Conservation (phyloP, 2,113 vertebrate genomes). For the Casuarius casuarius region DNA sequence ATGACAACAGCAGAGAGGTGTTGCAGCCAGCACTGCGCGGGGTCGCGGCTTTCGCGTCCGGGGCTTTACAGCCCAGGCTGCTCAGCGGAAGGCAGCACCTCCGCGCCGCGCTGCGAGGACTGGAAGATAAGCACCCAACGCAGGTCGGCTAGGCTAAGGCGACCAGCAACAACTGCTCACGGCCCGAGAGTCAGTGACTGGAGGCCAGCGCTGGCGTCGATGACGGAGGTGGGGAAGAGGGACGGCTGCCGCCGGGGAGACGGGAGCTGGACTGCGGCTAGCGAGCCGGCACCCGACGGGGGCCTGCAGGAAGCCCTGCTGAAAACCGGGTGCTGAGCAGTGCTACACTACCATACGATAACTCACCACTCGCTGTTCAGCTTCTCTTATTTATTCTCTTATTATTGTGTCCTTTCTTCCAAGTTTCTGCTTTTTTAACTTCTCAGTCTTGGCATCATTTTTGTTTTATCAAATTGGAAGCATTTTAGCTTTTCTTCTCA, state of each 20-base stretch:
- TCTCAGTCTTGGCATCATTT: neutral
- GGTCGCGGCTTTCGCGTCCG: neutral
- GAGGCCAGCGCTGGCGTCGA: neutral
- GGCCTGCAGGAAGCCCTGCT: neutral
- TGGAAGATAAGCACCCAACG: neutral
- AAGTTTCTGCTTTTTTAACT: neutral
- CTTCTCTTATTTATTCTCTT: neutral
- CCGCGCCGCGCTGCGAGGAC: neutral
- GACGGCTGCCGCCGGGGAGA: neutral
- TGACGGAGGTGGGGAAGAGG: neutral
- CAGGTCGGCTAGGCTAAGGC: neutral
- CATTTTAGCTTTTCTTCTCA: no score
- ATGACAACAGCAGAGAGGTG: neutral
- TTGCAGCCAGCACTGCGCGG: neutral
- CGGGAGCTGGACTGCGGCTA: neutral
- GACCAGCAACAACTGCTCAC: fast-evolving
- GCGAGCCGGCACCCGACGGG: neutral
- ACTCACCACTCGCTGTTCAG: no score
- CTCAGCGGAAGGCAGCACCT: neutral
- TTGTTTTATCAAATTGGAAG: neutral
- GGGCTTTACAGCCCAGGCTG: neutral
- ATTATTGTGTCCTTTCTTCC: no score
- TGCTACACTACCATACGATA: neutral
- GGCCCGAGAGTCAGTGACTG: no score
- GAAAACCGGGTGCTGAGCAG: neutral